phyloP scores from a whole-genome alignment of 2,888 invertebrate species.

The Lutraria lutraria region DNA sequence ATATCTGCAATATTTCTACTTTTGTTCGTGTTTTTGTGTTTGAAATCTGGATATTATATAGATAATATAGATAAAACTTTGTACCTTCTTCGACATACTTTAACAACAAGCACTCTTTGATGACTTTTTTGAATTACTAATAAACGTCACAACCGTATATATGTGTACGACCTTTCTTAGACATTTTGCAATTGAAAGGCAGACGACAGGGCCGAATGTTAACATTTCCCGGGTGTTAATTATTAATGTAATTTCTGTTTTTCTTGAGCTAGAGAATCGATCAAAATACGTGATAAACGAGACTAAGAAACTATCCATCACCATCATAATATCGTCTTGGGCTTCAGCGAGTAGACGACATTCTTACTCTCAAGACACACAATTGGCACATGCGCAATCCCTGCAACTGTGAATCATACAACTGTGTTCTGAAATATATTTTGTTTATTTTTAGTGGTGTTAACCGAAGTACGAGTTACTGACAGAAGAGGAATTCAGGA shows the following conservation, averaged over 20 bases:
- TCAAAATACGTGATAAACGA: not conserved
- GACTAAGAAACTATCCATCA: not conserved
- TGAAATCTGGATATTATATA: too few relatives aligned
- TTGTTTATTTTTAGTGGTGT: conserved; percentile 8
- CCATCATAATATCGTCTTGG: not conserved
- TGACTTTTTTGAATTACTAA: too few relatives aligned
- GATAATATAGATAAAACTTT: too few relatives aligned
- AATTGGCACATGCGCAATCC: not conserved
- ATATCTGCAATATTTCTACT: too few relatives aligned
- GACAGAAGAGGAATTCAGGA: not conserved
- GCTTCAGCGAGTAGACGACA: not conserved
- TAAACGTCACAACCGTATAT: too few relatives aligned
- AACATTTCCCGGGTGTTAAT: not conserved
- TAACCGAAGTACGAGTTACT: not conserved
- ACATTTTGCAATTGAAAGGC: not conserved
- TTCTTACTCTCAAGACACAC: not conserved
- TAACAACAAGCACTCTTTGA: too few relatives aligned
- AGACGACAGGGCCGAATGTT: conserved; percentile 4
- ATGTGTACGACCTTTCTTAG: not conserved
- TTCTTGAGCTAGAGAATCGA: conserved; percentile 8
- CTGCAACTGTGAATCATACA: not conserved
- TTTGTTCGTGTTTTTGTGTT: too few relatives aligned
- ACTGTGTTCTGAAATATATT: not conserved
- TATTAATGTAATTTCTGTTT: conserved; percentile 4
- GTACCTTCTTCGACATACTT: too few relatives aligned